Conservation (phyloP, 2,888 invertebrate genomes). For the Psococerastis gibbosa region DNA sequence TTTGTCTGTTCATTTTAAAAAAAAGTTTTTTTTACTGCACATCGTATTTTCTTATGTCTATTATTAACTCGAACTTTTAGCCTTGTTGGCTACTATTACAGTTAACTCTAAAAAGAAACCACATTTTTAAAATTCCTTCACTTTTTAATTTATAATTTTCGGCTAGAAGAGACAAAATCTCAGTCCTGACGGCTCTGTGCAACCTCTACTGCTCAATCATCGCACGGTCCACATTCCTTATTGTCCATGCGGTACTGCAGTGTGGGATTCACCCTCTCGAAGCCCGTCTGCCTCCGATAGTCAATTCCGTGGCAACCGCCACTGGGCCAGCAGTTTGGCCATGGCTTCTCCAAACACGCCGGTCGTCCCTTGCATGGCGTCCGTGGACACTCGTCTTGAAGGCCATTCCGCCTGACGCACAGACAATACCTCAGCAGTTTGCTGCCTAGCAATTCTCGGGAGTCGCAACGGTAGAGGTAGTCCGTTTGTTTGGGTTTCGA, state of each 20-base stretch:
- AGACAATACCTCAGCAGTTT: background rate
- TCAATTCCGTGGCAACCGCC: constrained; percentile 7
- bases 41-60: too few species aligned
- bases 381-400: constrained; percentile 4
- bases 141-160: too few species aligned
- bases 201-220: too few species aligned
- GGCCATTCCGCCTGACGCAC: constrained; percentile 3
- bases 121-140: too few species aligned
- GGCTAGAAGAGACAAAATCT: too few species aligned
- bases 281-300: background rate
- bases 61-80: too few species aligned
- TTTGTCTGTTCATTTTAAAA: too few species aligned
- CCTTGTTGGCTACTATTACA: too few species aligned
- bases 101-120: too few species aligned
- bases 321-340: constrained; percentile 11
- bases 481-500: constrained; percentile 2
- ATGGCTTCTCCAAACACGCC: constrained; percentile 10
- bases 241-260: background rate
- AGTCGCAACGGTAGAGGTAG: constrained; percentile 6
- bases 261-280: background rate
- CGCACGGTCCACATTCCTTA: background rate
- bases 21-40: too few species aligned
- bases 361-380: constrained; percentile 10
- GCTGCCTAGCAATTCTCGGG: constrained; percentile 2
- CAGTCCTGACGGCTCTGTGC: too few species aligned